phyloP scores from a whole-genome alignment of 2,113 vertebrate genomes.

The Etheostoma cragini region DNA sequence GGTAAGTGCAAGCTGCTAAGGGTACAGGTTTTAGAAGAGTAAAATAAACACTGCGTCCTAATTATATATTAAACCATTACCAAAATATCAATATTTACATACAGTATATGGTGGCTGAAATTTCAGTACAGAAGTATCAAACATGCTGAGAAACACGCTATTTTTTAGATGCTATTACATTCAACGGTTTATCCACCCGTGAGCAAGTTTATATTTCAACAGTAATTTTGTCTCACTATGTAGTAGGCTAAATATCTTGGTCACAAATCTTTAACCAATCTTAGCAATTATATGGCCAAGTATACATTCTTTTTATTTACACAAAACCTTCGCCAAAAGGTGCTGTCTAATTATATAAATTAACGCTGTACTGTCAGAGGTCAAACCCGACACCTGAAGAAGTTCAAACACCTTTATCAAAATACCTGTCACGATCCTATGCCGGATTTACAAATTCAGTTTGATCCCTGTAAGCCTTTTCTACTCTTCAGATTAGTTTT shows the following conservation, averaged over 20 bases:
- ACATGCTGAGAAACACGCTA: background rate
- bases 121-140: background rate
- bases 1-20: constrained; percentile 31
- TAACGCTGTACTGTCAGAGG: background rate
- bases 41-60: constrained; percentile 29
- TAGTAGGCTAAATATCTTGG: background rate
- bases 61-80: background rate
- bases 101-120: background rate
- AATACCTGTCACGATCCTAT: background rate
- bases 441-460: background rate
- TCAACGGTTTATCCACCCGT: background rate
- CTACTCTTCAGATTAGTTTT: background rate
- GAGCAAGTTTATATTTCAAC: background rate
- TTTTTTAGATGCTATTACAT: background rate
- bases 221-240: background rate
- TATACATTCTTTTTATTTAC: background rate
- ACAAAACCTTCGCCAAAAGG: background rate
- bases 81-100: too few species aligned
- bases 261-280: background rate
- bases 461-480: background rate
- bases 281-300: background rate
- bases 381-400: background rate
- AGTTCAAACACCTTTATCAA: background rate
- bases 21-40: constrained; percentile 30
- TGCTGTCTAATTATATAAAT: background rate